Evolutionary conservation across 2,797 vertebrate genomes (phyloP).

Genomic region (Crypturellus tataupa): DNA sequence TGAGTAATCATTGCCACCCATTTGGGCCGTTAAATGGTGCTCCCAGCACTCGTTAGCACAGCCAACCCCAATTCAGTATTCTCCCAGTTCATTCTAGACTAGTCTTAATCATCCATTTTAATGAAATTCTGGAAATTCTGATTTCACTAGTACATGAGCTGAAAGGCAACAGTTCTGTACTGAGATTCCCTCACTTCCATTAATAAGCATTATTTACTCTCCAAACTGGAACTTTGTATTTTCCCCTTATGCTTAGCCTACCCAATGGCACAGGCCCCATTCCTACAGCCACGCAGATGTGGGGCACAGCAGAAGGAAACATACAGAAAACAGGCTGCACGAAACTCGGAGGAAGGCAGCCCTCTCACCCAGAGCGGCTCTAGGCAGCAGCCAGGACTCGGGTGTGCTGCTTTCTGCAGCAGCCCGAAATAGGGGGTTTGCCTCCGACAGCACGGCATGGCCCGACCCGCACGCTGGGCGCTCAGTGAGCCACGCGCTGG

Average conservation of each 20-base stretch:
- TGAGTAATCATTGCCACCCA: background rate
- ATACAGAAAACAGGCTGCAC: background rate
- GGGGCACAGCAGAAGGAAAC: background rate
- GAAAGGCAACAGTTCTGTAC: background rate
- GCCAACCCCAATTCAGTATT: background rate
- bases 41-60: background rate
- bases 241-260: background rate
- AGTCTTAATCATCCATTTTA: background rate
- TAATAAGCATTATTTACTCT: background rate
- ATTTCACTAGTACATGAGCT: background rate
- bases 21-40: background rate
- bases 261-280: background rate
- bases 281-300: background rate
- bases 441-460: background rate
- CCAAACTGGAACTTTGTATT: background rate
- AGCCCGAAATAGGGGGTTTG: slow-evolving; percentile 30
- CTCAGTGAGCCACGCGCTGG: background rate
- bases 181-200: background rate
- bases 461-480: background rate
- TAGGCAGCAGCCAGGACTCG: background rate
- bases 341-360: background rate
- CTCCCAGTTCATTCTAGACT: background rate
- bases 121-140: background rate
- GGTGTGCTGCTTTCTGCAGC: background rate
- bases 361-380: background rate